Conservation (phyloP, 64 coral and sea anemone genomes). For the Stichodactyla helianthus region DNA sequence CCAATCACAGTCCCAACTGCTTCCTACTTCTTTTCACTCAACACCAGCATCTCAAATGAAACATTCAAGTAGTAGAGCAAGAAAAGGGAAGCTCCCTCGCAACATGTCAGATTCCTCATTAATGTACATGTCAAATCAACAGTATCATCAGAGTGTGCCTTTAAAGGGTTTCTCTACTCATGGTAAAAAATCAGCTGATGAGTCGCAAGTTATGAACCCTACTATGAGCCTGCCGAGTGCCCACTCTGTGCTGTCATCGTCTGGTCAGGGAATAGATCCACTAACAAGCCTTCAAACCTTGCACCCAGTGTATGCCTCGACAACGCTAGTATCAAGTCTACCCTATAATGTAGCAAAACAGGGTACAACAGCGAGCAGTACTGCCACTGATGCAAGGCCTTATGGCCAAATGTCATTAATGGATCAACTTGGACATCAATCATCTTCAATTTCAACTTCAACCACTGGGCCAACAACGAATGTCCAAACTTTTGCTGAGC, state of each 20-base stretch:
- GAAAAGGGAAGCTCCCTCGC: slow-evolving; percentile 58
- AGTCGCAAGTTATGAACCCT: background rate
- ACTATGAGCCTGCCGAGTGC: background rate
- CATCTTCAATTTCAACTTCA: background rate
- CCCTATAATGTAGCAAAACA: background rate
- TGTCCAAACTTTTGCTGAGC: background rate
- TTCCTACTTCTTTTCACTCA: background rate
- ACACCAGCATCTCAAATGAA: slow-evolving; percentile 6
- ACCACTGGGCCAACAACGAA: background rate
- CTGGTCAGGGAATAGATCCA: background rate
- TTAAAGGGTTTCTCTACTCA: background rate
- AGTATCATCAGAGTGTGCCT: background rate
- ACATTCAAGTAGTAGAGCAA: slow-evolving; percentile 21
- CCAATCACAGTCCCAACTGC: slow-evolving; percentile 3
- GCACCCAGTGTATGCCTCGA: slow-evolving; percentile 14
- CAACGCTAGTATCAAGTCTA: slow-evolving; percentile 13
- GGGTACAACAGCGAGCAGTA: background rate
- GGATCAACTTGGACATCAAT: background rate
- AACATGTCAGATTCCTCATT: slow-evolving; percentile 92
- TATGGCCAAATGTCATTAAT: background rate
- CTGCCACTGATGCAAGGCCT: background rate
- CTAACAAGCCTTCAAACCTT: slow-evolving; percentile 10
- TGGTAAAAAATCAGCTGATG: background rate
- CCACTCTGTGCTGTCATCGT: background rate
- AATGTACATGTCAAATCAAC: slow-evolving; percentile 27